Conservation (phyloP, 2,797 vertebrate species). For the Sardinella longiceps region DNA sequence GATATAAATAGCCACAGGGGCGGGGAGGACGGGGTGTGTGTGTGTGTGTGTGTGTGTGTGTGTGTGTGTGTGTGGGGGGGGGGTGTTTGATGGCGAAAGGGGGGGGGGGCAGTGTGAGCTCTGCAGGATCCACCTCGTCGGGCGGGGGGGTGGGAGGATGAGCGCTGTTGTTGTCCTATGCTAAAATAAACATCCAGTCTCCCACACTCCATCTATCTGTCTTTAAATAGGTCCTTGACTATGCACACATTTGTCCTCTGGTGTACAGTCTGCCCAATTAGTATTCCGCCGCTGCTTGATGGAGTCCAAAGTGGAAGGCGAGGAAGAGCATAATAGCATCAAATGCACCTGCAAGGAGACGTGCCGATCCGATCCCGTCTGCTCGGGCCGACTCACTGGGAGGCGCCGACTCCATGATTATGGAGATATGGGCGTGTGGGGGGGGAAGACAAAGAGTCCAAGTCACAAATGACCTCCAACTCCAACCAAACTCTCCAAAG, state of each 20-base stretch:
- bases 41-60: background rate
- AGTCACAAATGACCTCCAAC: background rate
- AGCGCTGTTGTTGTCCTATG: constrained; percentile 18
- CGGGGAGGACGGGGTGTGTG: background rate
- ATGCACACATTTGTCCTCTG: constrained; percentile 34
- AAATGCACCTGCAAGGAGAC: constrained; percentile 7
- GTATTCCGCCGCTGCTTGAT: constrained; percentile 18
- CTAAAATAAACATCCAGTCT: constrained; percentile 37
- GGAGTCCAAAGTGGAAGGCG: background rate
- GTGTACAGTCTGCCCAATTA: constrained; percentile 42
- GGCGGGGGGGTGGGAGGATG: background rate
- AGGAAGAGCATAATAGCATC: background rate
- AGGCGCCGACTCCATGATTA: background rate
- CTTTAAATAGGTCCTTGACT: constrained; percentile 33
- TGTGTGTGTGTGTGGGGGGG: background rate
- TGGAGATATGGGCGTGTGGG: background rate
- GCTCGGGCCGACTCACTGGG: background rate
- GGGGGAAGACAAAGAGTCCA: no score
- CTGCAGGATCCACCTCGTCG: constrained; percentile 28
- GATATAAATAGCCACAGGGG: background rate
- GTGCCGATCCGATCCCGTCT: background rate
- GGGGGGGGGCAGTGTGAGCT: no score
- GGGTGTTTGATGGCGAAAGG: no score
- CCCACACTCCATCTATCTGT: constrained; percentile 19
- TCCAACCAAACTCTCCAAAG: background rate